Evolutionary conservation across 2,113 vertebrate genomes (phyloP).

Genomic region (Sula dactylatra): DNA sequence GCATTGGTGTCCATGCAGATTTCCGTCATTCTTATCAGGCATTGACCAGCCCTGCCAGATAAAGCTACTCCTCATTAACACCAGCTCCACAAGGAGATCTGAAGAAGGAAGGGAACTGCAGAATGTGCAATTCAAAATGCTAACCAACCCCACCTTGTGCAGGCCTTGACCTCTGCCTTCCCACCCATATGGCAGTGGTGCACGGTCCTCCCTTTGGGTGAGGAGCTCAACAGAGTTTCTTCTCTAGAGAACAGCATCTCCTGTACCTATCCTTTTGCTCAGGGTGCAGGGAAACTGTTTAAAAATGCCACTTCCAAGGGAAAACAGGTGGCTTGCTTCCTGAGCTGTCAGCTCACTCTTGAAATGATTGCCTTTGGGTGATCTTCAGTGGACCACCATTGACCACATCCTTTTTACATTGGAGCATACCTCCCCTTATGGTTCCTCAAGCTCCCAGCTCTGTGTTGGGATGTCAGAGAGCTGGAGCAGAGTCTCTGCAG

Average conservation of each 20-base stretch:
- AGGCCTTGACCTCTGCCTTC: neutral
- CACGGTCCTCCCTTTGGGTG: accelerated
- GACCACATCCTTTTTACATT: neutral
- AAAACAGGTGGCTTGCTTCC: neutral
- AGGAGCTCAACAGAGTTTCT: neutral
- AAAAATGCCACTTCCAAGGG: neutral
- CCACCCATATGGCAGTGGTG: accelerated
- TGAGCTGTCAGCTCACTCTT: neutral
- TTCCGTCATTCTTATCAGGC: accelerated
- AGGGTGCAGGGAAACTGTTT: neutral
- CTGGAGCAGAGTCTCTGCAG: neutral
- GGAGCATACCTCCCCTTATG: no score
- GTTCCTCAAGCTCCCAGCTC: neutral
- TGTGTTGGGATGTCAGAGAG: neutral
- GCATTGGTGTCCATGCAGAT: neutral
- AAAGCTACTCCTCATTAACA: neutral
- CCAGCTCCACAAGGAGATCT: accelerated
- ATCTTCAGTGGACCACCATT: neutral
- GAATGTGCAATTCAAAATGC: neutral
- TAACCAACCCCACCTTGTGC: neutral
- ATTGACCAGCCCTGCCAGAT: neutral
- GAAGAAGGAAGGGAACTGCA: neutral
- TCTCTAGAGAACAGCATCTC: neutral
- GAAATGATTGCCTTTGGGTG: neutral
- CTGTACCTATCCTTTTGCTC: neutral